Conservation (phyloP, 2,797 vertebrate species). For the Rhinatrema bivittatum region DNA sequence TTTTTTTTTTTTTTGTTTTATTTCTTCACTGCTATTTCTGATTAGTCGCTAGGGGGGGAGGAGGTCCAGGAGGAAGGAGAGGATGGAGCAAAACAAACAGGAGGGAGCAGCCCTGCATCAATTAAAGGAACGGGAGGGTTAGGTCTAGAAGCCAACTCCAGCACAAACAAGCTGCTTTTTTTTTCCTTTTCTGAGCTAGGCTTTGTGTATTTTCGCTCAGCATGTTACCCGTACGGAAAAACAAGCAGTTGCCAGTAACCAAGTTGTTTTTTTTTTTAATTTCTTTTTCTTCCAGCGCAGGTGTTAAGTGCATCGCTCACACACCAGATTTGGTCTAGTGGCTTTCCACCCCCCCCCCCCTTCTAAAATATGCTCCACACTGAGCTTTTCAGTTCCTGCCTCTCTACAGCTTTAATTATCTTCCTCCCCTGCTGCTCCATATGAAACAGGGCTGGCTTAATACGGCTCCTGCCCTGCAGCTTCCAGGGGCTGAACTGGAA, state of each 20-base stretch:
- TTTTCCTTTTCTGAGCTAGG: background rate
- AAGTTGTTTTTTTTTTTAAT: too few relatives aligned
- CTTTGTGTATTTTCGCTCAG: background rate
- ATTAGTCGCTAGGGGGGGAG: background rate
- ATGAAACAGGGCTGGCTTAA: constrained; percentile 30
- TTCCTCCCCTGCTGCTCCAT: constrained; percentile 41
- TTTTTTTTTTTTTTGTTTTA: too few relatives aligned
- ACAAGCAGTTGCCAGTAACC: background rate
- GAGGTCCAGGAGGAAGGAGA: background rate
- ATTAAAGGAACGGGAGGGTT: background rate
- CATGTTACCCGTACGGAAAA: background rate
- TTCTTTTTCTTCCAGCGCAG: background rate
- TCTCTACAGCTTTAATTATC: constrained; percentile 35
- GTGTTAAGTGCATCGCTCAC: constrained; percentile 16
- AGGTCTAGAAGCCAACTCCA: background rate
- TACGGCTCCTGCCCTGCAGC: constrained; percentile 22
- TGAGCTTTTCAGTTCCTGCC: constrained; percentile 23
- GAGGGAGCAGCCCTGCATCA: background rate
- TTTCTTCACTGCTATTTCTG: too few relatives aligned
- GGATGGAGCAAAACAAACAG: background rate
- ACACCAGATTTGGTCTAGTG: constrained; percentile 27
- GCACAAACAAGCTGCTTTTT: background rate
- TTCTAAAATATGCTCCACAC: constrained; percentile 25
- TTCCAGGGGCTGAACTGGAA: constrained; percentile 23
- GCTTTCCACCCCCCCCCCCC: constrained; percentile 13